Percentiles rank a stretch among this genome's conserved stretches.
phyloP scores from a whole-genome alignment of 1,140 invertebrate genomes.

The Brevipalpus yothersi region DNA sequence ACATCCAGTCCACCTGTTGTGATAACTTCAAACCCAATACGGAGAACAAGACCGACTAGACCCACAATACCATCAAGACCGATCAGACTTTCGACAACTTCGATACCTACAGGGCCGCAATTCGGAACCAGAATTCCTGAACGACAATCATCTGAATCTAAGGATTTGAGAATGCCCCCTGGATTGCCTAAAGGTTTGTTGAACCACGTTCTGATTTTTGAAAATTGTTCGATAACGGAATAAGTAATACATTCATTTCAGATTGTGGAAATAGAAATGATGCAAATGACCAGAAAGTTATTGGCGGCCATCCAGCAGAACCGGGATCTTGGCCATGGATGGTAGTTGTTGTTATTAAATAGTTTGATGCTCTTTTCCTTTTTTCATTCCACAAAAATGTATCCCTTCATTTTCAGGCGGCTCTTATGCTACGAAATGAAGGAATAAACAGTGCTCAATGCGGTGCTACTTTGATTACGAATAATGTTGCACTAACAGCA shows the following conservation, averaged over 20 bases:
- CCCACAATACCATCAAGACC: background rate
- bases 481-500: conserved; percentile 74
- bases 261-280: background rate
- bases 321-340: conserved; percentile 13
- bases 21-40: background rate
- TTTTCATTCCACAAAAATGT: background rate
- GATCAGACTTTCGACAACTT: background rate
- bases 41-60: background rate
- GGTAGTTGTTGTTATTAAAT: background rate
- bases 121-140: background rate
- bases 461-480: conserved; percentile 46
- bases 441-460: background rate
- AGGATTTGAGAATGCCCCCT: background rate
- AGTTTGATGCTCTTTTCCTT: background rate
- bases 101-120: background rate
- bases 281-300: conserved; percentile 4
- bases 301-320: conserved; percentile 10
- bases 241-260: background rate
- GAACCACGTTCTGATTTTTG: background rate
- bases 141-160: background rate
- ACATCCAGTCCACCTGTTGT: background rate
- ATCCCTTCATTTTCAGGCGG: background rate
- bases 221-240: background rate
- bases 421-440: background rate
- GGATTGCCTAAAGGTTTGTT: background rate